These are phyloP conservation scores for Hyposmocoma kahamanoa DNA, from an alignment of 1,140 invertebrate genomes.

Conservation along the genomic window DNA sequence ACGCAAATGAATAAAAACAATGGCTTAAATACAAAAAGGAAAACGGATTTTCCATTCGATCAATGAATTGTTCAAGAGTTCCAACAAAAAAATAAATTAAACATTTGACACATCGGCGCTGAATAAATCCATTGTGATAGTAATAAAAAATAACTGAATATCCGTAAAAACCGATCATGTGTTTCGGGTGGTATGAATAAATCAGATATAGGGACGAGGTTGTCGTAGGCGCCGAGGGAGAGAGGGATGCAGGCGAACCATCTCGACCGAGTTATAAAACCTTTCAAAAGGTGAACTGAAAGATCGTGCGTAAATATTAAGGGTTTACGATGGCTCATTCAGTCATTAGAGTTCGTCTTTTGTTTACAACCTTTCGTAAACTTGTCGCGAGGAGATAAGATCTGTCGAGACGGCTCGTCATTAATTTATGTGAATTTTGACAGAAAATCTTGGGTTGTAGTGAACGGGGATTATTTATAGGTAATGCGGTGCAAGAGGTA, in stretches of 20 bases:
- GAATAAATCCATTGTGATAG: conserved; percentile 16
- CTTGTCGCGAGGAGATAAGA: conserved; percentile 56
- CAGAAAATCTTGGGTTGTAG: conserved; percentile 34
- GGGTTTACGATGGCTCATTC: conserved; percentile 63
- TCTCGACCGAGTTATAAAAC: conserved; percentile 53
- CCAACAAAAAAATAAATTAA: no score
- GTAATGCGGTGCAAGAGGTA: conserved; percentile 33
- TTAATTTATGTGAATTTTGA: conserved; percentile 70
- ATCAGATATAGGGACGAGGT: conserved; percentile 59
- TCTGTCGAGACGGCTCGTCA: conserved; percentile 45
- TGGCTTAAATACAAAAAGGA: no score
- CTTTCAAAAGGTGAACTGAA: conserved; percentile 58
- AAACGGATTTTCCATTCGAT: no score
- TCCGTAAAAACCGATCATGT: conserved; percentile 60
- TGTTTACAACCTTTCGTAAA: conserved; percentile 63
- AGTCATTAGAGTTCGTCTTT: conserved; percentile 58
- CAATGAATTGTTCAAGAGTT: no score
- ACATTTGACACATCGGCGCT: conserved; percentile 3
- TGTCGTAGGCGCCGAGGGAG: conserved; percentile 49
- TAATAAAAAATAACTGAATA: conserved; percentile 41
- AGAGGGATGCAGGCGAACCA: conserved; percentile 36
- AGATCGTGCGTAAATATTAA: conserved; percentile 63
- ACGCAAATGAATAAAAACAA: no score
- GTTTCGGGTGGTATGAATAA: conserved; percentile 67
- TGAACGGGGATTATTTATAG: conserved; percentile 64